Conservation (phyloP, 2,797 vertebrate species). For the Cirrhinus molitorella region DNA sequence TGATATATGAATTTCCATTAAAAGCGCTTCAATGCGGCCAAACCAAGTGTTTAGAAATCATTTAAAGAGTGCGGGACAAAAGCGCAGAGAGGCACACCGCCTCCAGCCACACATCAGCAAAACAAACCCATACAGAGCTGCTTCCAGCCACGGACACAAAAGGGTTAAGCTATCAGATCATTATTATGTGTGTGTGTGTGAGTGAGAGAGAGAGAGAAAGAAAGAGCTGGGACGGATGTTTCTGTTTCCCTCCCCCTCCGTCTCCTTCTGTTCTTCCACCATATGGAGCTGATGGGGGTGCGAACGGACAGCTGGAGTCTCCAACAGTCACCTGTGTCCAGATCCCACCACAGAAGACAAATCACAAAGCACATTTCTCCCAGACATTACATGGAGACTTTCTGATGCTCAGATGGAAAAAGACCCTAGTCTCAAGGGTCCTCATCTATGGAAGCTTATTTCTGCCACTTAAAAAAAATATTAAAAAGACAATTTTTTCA, state of each 20-base stretch:
- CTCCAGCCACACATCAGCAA: slow-evolving; percentile 51
- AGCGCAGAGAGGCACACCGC: slow-evolving; percentile 51
- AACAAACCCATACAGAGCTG: slow-evolving; percentile 36
- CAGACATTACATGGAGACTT: neutral
- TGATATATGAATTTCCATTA: slow-evolving; percentile 64
- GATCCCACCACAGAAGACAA: slow-evolving; percentile 41
- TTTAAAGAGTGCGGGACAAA: slow-evolving; percentile 59
- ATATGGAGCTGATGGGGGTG: slow-evolving; percentile 98
- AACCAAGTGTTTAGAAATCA: slow-evolving; percentile 62
- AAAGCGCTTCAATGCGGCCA: slow-evolving; percentile 53
- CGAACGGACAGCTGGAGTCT: slow-evolving; percentile 96
- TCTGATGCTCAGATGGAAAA: neutral
- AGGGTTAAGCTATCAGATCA: slow-evolving; percentile 67
- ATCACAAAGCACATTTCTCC: neutral
- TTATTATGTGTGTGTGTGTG: slow-evolving; percentile 53
- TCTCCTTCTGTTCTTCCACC: slow-evolving; percentile 75
- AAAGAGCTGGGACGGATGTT: slow-evolving; percentile 24
- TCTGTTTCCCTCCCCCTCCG: slow-evolving; percentile 38
- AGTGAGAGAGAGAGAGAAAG: neutral
- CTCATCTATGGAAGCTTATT: neutral
- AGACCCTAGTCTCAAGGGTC: neutral
- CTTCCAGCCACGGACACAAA: slow-evolving; percentile 58
- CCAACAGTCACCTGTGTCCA: slow-evolving; percentile 98
- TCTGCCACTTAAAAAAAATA: neutral
- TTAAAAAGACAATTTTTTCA: neutral